phyloP scores from a whole-genome alignment of 2,888 invertebrate species.

The Meliscaeva auricollis region DNA sequence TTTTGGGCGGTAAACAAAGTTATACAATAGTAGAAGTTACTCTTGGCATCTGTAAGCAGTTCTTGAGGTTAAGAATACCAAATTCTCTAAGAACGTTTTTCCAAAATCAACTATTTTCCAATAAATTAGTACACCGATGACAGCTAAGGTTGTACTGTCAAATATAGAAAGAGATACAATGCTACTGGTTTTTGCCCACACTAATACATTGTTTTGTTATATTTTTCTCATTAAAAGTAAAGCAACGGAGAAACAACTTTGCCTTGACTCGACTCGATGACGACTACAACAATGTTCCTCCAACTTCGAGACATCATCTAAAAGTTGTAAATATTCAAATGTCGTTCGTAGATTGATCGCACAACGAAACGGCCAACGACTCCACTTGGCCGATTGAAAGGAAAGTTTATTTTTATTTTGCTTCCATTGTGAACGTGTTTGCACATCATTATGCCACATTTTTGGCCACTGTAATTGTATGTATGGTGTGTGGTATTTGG shows the following conservation, averaged over 20 bases:
- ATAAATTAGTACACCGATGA: conserved; percentile 53
- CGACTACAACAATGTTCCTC: conserved; percentile 19
- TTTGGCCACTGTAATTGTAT: background rate
- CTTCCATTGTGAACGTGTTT: conserved; percentile 36
- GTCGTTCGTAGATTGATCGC: conserved; percentile 49
- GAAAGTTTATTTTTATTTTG: conserved; percentile 52
- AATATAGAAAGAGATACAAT: conserved; percentile 24
- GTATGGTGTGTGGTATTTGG: background rate
- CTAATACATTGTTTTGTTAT: conserved; percentile 51
- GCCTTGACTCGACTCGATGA: conserved; percentile 20
- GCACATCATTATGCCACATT: conserved; percentile 45
- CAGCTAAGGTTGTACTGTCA: conserved; percentile 41
- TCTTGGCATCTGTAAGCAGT: conserved; percentile 13
- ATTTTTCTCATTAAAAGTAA: conserved; percentile 3
- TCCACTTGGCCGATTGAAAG: conserved; percentile 53
- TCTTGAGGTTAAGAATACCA: conserved; percentile 40
- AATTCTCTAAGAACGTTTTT: conserved; percentile 43
- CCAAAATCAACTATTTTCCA: conserved; percentile 35
- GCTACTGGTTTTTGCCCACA: conserved; percentile 24
- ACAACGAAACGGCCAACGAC: conserved; percentile 63
- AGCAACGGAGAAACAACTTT: conserved; percentile 3
- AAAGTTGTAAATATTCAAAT: conserved; percentile 69
- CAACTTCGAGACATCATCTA: conserved; percentile 26
- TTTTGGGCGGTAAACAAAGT: conserved; percentile 53
- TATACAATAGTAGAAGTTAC: conserved; percentile 9